These are phyloP conservation scores for Philaethria dido DNA, from an alignment of 2,888 invertebrate species.

Conservation along the genomic window DNA sequence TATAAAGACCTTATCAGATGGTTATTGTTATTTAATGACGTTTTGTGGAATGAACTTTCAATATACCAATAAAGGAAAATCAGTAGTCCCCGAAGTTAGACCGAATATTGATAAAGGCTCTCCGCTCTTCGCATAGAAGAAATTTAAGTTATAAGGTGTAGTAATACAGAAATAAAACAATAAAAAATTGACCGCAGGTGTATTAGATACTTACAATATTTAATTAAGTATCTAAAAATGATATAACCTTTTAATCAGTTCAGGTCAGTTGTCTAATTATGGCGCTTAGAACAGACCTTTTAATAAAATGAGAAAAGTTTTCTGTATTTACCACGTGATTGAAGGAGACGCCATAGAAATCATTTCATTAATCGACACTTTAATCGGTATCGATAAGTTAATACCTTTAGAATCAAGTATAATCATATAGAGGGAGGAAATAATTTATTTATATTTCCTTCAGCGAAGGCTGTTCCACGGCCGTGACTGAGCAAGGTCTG, in stretches of 20 bases:
- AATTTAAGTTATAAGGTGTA: no score
- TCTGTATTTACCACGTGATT: background rate
- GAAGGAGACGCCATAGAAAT: background rate
- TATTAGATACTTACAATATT: no score
- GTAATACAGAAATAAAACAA: no score
- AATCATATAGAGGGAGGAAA: conserved; percentile 28
- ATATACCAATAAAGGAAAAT: background rate
- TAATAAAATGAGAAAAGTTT: no score
- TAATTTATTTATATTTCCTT: conserved; percentile 36
- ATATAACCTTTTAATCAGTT: no score
- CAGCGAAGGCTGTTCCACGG: conserved; percentile 41
- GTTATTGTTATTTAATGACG: background rate
- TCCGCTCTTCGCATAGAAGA: no score
- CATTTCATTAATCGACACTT: background rate
- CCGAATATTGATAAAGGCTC: background rate
- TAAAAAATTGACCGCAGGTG: no score
- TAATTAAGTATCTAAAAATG: no score
- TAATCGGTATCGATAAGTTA: background rate
- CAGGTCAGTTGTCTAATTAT: no score
- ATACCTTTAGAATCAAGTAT: conserved; percentile 29
- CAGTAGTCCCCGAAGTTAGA: background rate
- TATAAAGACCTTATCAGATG: background rate
- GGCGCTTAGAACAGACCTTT: no score
- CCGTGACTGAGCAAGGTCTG: conserved; percentile 44
- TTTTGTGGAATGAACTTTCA: background rate